A percentile compares a stretch with the other conserved stretches of the same genome.
Conservation (phyloP, 2,888 invertebrate species). For the Scrobipalpa costella region DNA sequence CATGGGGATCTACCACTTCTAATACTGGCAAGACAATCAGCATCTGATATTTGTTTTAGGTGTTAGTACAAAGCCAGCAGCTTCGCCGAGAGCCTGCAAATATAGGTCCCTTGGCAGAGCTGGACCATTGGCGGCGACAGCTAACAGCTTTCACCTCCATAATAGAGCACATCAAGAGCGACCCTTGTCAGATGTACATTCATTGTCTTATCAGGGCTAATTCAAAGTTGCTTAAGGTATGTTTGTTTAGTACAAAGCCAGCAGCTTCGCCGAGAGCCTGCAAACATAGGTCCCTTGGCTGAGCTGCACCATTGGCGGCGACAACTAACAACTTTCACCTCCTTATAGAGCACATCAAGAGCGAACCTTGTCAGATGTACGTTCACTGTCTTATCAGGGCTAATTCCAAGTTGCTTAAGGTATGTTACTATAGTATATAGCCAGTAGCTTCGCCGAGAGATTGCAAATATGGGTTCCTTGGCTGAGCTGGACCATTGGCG, state of each 20-base stretch:
- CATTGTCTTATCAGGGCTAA: conserved; percentile 85
- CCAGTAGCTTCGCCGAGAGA: conserved; percentile 89
- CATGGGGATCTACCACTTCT: no score
- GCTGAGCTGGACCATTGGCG: conserved; percentile 93
- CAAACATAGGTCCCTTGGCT: conserved; percentile 89
- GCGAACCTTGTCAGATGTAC: conserved; percentile 84
- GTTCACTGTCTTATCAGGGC: conserved; percentile 85
- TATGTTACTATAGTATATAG: conserved; percentile 83
- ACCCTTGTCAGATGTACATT: conserved; percentile 85
- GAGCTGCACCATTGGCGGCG: conserved; percentile 92
- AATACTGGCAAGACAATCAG: no score
- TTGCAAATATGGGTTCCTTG: conserved; percentile 89
- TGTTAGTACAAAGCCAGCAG: conserved; percentile 88
- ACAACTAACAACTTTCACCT: conserved; percentile 88
- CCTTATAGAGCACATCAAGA: conserved; percentile 89
- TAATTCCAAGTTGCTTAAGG: conserved; percentile 86
- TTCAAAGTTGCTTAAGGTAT: conserved; percentile 85
- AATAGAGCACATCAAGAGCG: conserved; percentile 87
- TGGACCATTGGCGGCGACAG: conserved; percentile 91
- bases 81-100: conserved; percentile 89
- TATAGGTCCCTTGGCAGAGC: conserved; percentile 90
- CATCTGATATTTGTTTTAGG: conserved; percentile 68
- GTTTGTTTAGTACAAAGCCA: conserved; percentile 84
- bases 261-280: conserved; percentile 89
- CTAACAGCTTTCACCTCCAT: conserved; percentile 90